A percentile compares a stretch with the other conserved stretches of the same genome.
Conservation (phyloP, 1,140 invertebrate species). For the Orchesella cincta region DNA sequence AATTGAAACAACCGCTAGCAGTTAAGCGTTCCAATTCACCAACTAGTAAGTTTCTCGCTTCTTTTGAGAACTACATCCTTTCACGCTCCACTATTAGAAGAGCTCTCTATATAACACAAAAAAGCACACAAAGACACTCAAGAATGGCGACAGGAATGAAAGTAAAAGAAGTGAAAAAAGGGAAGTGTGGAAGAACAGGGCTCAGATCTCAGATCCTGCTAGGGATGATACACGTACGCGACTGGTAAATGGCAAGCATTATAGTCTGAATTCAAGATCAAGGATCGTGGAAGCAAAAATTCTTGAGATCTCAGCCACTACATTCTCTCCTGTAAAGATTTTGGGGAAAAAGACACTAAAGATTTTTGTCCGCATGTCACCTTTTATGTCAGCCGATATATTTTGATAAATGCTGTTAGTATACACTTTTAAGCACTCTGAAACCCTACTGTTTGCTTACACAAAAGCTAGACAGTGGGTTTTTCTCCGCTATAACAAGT, state of each 20-base stretch:
- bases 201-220: background rate
- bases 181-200: background rate
- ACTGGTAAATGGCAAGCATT: background rate
- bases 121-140: background rate
- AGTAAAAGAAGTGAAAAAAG: background rate
- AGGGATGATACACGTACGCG: background rate
- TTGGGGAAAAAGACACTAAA: no score
- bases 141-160: slow-evolving; percentile 3
- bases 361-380: no score
- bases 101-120: background rate
- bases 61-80: background rate
- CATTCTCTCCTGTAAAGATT: no score
- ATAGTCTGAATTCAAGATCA: background rate
- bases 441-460: no score
- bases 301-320: no score
- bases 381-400: no score
- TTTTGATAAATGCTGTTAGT: no score
- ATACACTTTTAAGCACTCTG: no score
- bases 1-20: background rate
- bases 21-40: background rate
- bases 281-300: background rate
- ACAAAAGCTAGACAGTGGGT: no score
- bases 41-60: background rate
- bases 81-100: background rate
- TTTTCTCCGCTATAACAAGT: no score